Base-by-base conservation (phyloP, 2,888 invertebrate species). In the Drosophila pseudotakahashii region DNA sequence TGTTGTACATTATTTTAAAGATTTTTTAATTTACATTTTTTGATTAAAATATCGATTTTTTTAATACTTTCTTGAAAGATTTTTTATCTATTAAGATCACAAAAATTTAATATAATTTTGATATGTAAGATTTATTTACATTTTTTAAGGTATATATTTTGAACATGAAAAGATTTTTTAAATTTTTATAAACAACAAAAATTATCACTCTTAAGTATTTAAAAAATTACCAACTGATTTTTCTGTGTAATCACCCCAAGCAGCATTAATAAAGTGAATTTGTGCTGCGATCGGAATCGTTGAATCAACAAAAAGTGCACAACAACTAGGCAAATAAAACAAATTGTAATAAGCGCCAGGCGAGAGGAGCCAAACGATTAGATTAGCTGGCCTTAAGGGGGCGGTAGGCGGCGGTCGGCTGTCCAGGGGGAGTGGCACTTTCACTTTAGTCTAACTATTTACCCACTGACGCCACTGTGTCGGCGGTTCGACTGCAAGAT, bases 391-490 rank as follows among this genome's bases (percentile, higher is more conserved):
- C 30, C 13, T 51, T 39, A 52, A 19, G 39, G 47, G 16, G 34
- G 30, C 7, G 26, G 11, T 9, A 2, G 14, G 26, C 5, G 26
- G 26, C 6, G 0, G 26, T 4, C 26, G 26, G 45, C 16, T 7
- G 42, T 59, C 58, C 16, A 36, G 57, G 50, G 52, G 51, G 32
- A 32, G 60, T 60, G 62, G 50, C 62, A 76, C 76, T 69, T 74
- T 77, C 71, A 68, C 72, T 64, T 36, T 53, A 13, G 54, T 69
- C 50, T 58, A 44, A 68, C 76, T 90, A 80, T 90, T 90, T 90
- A 79, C 88, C 63, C 75, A 85, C 72, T 90, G 90, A 90, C 90
- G 90, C 90, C 90, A 90, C 90, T 82, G 73, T 88, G 90, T 88
- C 90, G 90, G 90, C 82, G 76, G 75, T 77, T 74, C 79, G 79